Evolutionary conservation across 2,797 vertebrate species (phyloP), one percentile per base, ranked within the genome.

Genomic region (Phoxinus dragarum): DNA sequence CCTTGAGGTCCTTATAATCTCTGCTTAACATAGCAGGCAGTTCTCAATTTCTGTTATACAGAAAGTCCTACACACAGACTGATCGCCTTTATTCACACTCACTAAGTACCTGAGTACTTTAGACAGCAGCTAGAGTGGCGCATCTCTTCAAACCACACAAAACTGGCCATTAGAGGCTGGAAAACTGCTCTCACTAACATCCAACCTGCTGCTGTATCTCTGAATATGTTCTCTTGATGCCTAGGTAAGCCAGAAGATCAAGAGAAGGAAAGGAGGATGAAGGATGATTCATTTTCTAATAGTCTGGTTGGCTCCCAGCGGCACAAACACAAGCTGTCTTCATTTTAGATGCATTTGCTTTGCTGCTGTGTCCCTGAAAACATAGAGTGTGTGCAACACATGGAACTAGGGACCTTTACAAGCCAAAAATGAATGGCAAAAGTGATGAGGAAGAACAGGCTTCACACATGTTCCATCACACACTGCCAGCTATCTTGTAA

Each of bases 171-270:
- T 78, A 64, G 23, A 44, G 56, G 54, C 42, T 64, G 38, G 9
- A 64, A 78, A 42, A 61, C 8, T 64, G 38, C 38, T 64, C 76
- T 78, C 23, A 64, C 38, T 78, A 80, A 49, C 42, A 47, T 67
- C 23, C 76, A 79, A 64, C 56, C 56, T 31, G 56, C 76, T 64
- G 27, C 10, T 23, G 11, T 11, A 49, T 67, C 59, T 67, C 38
- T 64, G 56, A 78, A 64, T 31, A 64, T 19, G 38, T 64, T 78
- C 2, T 64, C n/a, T 64, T 78, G 56, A 44, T 64, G 38, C n/a
- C 36, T 64, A 64, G 76, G 56, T 44, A 78, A 42, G 38, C n/a
- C 76, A 78, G 56, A 44, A 78, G 76, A 64, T 78, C 38, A 64
- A 64, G 38, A 78, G 38, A 78, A 42, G 38, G 3, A 49, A 67